Percentiles rank a stretch among this genome's conserved stretches.
These are phyloP conservation scores for Philhelius pedissequus DNA, from an alignment of 2,888 invertebrate genomes.

Conservation along the genomic window DNA sequence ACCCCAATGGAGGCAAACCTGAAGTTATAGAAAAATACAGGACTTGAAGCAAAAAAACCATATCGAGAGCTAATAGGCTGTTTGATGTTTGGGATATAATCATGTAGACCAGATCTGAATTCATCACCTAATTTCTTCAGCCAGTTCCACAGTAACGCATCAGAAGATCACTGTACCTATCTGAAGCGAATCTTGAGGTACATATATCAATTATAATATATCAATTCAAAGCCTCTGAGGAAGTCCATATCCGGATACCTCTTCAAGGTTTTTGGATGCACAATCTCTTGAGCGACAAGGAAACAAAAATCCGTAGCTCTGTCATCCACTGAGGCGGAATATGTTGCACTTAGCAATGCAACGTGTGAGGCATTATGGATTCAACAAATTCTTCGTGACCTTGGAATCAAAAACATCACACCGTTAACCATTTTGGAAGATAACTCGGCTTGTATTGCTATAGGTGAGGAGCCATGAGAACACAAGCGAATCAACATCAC, in stretches of 20 bases:
- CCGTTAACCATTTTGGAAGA: no score
- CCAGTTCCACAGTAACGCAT: background rate
- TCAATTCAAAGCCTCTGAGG: background rate
- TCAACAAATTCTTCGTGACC: no score
- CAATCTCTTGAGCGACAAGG: slow-evolving; percentile 31
- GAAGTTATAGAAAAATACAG: background rate
- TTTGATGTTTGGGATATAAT: background rate
- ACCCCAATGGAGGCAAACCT: no score
- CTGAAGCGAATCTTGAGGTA: background rate
- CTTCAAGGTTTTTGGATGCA: slow-evolving; percentile 50
- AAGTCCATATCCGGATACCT: slow-evolving; percentile 55
- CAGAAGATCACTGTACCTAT: background rate
- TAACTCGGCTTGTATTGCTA: no score
- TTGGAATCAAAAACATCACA: no score
- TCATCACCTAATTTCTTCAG: slow-evolving; percentile 3
- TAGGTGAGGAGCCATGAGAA: no score
- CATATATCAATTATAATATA: background rate
- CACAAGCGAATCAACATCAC: no score
- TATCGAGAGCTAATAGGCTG: background rate
- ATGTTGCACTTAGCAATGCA: no score
- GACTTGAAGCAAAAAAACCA: background rate
- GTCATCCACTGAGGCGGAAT: no score
- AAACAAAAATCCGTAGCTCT: background rate
- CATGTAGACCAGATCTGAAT: background rate
- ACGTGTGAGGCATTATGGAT: no score